A percentile compares a stretch with the other conserved stretches of the same genome.
Conservation (phyloP, 2,888 invertebrate genomes). For the Campoplex capitator region DNA sequence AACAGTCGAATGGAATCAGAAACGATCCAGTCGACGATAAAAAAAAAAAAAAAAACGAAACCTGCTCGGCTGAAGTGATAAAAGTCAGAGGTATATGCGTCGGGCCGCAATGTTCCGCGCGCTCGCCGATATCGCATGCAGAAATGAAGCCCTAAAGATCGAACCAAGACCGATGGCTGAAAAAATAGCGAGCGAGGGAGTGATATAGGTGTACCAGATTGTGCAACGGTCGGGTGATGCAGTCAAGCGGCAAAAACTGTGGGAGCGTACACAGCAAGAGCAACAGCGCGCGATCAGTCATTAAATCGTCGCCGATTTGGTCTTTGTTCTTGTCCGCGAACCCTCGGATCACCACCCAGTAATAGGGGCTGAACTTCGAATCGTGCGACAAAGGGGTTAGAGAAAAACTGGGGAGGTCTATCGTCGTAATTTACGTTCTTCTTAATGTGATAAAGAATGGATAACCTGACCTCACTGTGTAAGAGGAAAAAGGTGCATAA, state of each 20-base stretch:
- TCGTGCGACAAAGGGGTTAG: constrained; percentile 22
- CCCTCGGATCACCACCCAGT: constrained; percentile 68
- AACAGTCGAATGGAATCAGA: neutral
- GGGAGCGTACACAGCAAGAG: constrained; percentile 73
- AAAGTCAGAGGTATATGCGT: constrained; percentile 38
- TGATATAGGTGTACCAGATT: constrained; percentile 42
- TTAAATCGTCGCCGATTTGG: constrained; percentile 82
- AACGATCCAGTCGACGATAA: neutral
- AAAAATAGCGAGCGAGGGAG: constrained; percentile 32
- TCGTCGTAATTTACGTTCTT: constrained; percentile 28
- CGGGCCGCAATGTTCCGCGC: constrained; percentile 10
- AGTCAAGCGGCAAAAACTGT: constrained; percentile 64
- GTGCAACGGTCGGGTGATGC: constrained; percentile 62
- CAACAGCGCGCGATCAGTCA: constrained; percentile 82
- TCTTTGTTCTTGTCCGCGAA: constrained; percentile 78
- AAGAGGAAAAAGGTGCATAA: neutral
- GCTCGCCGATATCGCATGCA: constrained; percentile 31
- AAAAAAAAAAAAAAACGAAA: neutral
- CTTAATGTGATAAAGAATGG: constrained; percentile 46
- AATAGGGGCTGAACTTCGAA: neutral
- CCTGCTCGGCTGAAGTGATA: neutral
- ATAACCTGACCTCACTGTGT: constrained; percentile 22
- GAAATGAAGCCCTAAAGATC: constrained; percentile 59
- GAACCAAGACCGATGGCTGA: constrained; percentile 55
- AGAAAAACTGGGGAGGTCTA: constrained; percentile 41